Base-by-base conservation (phyloP, 2,113 vertebrate genomes). In the Pogonocichla stellata region DNA sequence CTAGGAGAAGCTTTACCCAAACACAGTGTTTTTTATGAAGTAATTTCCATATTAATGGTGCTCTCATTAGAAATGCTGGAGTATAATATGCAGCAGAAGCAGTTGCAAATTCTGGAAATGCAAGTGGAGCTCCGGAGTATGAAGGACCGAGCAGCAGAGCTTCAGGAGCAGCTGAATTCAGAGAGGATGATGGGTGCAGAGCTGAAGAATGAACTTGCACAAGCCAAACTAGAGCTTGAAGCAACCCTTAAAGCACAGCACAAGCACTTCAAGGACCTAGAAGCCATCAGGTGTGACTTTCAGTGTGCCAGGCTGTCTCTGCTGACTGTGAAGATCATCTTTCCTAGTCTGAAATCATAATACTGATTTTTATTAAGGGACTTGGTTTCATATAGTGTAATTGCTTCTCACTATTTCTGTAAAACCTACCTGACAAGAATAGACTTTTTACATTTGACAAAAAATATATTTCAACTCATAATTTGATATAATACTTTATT, bases 161-260 rank as follows among this genome's bases (percentile, higher is more conserved):
- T 98, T 71, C 98, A 98, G 84, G 98, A 98, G 12, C 98, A 97
- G 14, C 93, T 96, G 33, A 98, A 94, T 67, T 95, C 97, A 3
- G 98, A 99, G 96, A 97, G 96, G 65, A 96, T 98, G 96, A 74
- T 97, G 78, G 84, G 97, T 33, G 96, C 98, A 26, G 98, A 99
- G 57, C 96, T 99, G 89, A 99, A 98, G 95, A 98, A 92, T 23
- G 99, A 99, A 95, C 98, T 99, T 56, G 98, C 98, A 40, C 99
- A 99, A 95, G 98, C 98, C n/a, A 99, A 98, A 91, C 85, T 99
- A 72, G 99, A 99, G 92, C 98, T 99, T 34, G 98, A 99, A 96
- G 98, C 98, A 17, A 98, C 98, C 6, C 98, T 99, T 25, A 99
- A 98, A 92, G 97, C 98, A 54, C 99, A 99, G 74, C 99, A 99